Conservation (phyloP, 2,797 vertebrate species). For the Danio aesculapii region DNA sequence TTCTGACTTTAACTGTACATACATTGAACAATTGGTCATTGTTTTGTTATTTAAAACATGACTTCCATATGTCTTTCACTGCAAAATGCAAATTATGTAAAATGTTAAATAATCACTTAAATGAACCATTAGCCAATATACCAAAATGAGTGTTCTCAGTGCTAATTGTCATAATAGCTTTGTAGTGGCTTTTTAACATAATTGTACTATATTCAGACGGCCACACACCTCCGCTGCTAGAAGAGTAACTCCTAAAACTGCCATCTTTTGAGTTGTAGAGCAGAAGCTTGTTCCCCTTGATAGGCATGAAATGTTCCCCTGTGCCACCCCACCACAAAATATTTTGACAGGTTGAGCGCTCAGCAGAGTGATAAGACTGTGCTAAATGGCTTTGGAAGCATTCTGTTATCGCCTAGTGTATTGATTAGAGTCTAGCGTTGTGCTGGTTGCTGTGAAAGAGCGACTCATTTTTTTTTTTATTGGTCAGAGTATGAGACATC, state of each 20-base stretch:
- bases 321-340: conserved; percentile 74
- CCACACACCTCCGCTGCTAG: conserved; percentile 3
- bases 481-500: conserved; percentile 78
- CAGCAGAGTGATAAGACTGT: conserved; percentile 79
- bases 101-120: background rate
- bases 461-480: conserved; percentile 61
- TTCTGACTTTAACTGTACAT: too few relatives aligned
- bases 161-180: background rate
- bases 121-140: background rate
- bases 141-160: background rate
- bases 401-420: conserved; percentile 82
- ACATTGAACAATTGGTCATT: background rate
- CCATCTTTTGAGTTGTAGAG: conserved; percentile 19
- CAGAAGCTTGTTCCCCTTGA: conserved; percentile 29
- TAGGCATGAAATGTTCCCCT: conserved; percentile 71
- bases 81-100: background rate
- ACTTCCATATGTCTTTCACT: too few relatives aligned
- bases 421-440: conserved; percentile 78
- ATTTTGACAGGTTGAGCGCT: conserved; percentile 77
- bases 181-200: background rate
- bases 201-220: conserved; percentile 14
- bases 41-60: too few relatives aligned
- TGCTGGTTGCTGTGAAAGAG: conserved; percentile 69
- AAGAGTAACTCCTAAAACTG: conserved; percentile 13
- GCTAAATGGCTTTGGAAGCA: conserved; percentile 81